Conservation (phyloP, 1,140 invertebrate genomes). For the Sipha flava region DNA sequence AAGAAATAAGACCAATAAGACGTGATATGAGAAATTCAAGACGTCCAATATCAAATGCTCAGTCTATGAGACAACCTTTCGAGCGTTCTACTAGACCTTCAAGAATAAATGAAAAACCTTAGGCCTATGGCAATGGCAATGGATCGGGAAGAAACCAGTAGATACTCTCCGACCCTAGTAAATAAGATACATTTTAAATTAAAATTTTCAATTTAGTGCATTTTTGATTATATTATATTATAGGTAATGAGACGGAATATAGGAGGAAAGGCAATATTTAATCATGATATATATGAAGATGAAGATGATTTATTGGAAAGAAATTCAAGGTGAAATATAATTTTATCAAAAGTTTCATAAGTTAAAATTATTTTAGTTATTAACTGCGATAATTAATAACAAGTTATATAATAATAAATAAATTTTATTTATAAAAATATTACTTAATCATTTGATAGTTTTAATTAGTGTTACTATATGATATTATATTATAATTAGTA, state of each 20-base stretch:
- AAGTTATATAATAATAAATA: no score
- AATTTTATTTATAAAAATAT: not conserved
- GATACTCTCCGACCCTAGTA: slow-evolving; percentile 16
- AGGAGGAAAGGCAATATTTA: not conserved
- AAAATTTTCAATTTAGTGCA: not conserved
- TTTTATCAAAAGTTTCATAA: not conserved
- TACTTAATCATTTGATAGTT: no score
- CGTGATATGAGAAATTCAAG: not conserved
- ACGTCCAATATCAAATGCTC: not conserved
- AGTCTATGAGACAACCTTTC: not conserved
- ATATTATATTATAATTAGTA: no score
- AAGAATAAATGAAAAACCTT: slow-evolving; percentile 7
- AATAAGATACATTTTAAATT: not conserved
- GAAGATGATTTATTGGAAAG: not conserved
- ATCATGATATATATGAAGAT: slow-evolving; percentile 12
- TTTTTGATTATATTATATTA: not conserved
- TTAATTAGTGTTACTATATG: no score
- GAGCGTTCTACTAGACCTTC: not conserved
- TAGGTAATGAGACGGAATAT: not conserved
- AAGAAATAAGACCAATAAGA: not conserved
- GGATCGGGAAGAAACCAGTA: slow-evolving; percentile 4
- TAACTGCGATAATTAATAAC: no score
- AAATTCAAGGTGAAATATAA: not conserved
- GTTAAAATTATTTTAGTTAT: no score
- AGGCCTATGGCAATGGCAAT: slow-evolving; percentile 16